Evolutionary conservation across 2,888 invertebrate genomes (phyloP).

Genomic region (Drosophila stalkeri): DNA sequence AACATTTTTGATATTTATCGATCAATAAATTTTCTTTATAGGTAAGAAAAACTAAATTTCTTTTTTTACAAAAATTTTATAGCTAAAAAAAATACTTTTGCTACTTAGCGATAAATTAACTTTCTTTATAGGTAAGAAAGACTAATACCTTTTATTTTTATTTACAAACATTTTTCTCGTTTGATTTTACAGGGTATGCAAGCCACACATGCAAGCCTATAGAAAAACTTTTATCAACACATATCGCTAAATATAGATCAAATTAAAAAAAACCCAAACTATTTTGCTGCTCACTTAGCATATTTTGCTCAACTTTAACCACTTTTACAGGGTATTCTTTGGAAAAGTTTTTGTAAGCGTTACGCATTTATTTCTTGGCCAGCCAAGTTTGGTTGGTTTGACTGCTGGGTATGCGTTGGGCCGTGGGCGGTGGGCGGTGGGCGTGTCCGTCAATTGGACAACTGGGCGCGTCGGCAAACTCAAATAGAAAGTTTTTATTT

Average conservation of each 20-base stretch:
- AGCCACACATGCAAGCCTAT: not conserved
- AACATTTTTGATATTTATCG: too few relatives aligned
- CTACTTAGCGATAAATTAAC: too few relatives aligned
- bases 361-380: slow-evolving; percentile 44
- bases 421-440: slow-evolving; percentile 1
- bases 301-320: not conserved
- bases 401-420: not conserved
- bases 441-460: slow-evolving; percentile 47
- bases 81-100: too few relatives aligned
- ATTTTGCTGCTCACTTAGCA: not conserved
- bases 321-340: slow-evolving; percentile 39
- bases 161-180: not conserved
- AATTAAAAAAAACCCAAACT: not conserved
- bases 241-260: not conserved
- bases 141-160: too few relatives aligned
- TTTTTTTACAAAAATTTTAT: not conserved
- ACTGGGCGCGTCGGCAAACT: slow-evolving; percentile 47
- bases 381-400: slow-evolving; percentile 15
- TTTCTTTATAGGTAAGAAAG: too few relatives aligned
- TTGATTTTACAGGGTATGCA: not conserved
- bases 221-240: not conserved
- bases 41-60: too few relatives aligned
- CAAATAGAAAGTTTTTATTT: slow-evolving; percentile 64
- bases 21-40: too few relatives aligned
- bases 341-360: slow-evolving; percentile 55